Percentiles rank a stretch among this genome's conserved stretches.
phyloP scores from a whole-genome alignment of 2,113 vertebrate genomes.

The Cacatua alba region DNA sequence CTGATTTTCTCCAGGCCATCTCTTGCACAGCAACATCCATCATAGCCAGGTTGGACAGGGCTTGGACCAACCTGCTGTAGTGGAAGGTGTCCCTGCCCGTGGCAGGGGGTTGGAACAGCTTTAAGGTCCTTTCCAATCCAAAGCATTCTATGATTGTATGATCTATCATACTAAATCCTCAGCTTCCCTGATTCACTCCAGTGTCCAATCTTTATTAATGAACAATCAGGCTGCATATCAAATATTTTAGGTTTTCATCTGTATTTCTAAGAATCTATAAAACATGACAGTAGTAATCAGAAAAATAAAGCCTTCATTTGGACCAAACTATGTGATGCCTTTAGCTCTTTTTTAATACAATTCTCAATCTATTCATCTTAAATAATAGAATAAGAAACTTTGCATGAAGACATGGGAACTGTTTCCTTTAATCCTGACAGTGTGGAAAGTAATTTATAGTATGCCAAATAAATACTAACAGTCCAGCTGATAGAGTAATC shows the following conservation, averaged over 20 bases:
- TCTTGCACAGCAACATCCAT: background rate
- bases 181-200: background rate
- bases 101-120: background rate
- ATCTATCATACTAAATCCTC: background rate
- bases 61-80: background rate
- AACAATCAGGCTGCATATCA: background rate
- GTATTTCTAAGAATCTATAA: background rate
- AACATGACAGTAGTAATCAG: background rate
- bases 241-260: background rate
- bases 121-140: background rate
- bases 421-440: background rate
- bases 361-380: background rate
- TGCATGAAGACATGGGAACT: background rate
- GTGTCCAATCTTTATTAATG: background rate
- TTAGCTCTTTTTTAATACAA: background rate
- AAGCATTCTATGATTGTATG: background rate
- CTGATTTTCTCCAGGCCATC: background rate
- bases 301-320: background rate
- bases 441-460: background rate
- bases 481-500: background rate
- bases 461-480: conserved; percentile 5
- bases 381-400: background rate
- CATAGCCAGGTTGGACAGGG: background rate
- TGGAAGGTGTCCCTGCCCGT: background rate
- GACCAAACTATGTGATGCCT: background rate